Conservation (phyloP, 2,797 vertebrate genomes). For the Strix occidentalis region DNA sequence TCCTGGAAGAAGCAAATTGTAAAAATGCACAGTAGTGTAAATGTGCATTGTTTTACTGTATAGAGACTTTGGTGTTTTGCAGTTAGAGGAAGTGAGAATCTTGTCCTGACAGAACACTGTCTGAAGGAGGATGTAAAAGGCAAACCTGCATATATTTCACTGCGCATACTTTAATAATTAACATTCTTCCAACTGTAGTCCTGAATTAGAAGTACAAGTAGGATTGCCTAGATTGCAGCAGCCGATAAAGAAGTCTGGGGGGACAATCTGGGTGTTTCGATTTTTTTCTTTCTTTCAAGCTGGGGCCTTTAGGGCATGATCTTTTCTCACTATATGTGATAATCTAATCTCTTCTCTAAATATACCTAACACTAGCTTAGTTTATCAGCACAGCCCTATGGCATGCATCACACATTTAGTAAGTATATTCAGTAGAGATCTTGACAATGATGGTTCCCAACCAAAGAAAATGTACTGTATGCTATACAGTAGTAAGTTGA, state of each 20-base stretch:
- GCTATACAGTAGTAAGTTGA: neutral
- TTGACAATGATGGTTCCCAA: neutral
- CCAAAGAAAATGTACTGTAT: neutral
- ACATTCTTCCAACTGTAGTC: neutral
- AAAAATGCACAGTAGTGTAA: slow-evolving; percentile 59
- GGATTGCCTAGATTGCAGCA: neutral
- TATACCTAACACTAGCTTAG: neutral
- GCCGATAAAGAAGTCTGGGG: neutral
- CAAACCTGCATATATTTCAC: neutral
- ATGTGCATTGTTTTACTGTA: neutral
- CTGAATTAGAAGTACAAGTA: neutral
- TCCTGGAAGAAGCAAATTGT: slow-evolving; percentile 83
- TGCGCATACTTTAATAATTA: neutral
- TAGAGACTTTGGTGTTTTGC: neutral
- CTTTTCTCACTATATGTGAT: neutral
- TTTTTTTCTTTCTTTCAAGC: neutral
- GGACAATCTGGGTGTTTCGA: neutral
- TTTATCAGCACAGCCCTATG: neutral
- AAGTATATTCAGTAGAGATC: neutral
- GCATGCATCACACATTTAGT: neutral
- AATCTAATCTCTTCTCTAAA: neutral
- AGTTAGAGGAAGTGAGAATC: neutral
- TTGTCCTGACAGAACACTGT: neutral
- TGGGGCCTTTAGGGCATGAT: neutral
- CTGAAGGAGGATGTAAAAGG: neutral